Percentiles rank a stretch among this genome's conserved stretches.
Evolutionary conservation across 2,888 invertebrate species (phyloP).

Genomic region (Venusia cambrica): DNA sequence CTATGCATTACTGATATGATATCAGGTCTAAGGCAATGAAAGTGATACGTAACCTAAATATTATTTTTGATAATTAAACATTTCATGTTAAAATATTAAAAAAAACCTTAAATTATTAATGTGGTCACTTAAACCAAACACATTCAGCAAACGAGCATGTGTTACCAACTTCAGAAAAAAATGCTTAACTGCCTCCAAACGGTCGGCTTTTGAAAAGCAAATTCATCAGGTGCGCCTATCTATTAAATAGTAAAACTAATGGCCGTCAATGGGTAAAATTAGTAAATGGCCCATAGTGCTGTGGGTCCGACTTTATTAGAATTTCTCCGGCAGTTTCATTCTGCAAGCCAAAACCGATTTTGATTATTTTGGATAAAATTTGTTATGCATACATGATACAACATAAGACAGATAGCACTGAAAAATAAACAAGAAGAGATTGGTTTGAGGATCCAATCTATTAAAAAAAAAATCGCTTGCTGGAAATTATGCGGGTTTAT

Average conservation of each 20-base stretch:
- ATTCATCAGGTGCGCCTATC: conserved; percentile 27
- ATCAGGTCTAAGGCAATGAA: too few relatives aligned
- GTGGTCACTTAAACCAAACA: conserved; percentile 17
- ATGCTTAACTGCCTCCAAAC: conserved; percentile 17
- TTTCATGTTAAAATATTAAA: not conserved
- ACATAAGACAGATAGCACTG: too few relatives aligned
- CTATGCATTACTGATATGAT: too few relatives aligned
- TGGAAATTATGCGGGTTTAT: too few relatives aligned
- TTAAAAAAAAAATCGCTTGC: too few relatives aligned
- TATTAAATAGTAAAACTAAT: conserved; percentile 48
- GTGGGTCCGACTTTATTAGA: not conserved
- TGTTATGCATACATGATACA: too few relatives aligned
- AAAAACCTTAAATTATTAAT: conserved; percentile 10
- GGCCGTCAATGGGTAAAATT: conserved; percentile 48
- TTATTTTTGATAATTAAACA: too few relatives aligned
- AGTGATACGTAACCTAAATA: too few relatives aligned
- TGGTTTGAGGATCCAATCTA: too few relatives aligned
- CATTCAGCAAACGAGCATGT: conserved; percentile 22
- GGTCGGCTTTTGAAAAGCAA: conserved; percentile 27
- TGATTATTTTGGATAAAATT: too few relatives aligned
- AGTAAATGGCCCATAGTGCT: conserved; percentile 38
- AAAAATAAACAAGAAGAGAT: too few relatives aligned
- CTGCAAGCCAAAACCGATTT: too few relatives aligned
- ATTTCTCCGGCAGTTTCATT: not conserved
- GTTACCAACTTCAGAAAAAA: conserved; percentile 20